Percentiles rank a stretch among this genome's conserved stretches.
Evolutionary conservation across 1,140 invertebrate species (phyloP).

Genomic region (Coenobita brevimanus): DNA sequence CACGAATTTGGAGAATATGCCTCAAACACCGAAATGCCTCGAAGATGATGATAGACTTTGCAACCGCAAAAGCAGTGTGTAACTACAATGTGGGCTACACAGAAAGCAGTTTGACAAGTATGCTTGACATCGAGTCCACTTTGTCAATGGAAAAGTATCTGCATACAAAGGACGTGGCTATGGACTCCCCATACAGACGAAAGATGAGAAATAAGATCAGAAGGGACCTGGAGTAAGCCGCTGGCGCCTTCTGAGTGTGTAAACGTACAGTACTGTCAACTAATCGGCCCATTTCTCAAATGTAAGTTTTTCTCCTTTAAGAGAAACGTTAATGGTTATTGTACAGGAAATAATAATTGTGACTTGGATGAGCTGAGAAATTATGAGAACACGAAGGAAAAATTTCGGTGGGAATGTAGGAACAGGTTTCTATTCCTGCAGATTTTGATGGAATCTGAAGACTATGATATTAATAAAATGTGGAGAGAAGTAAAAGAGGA

Average conservation of each 20-base stretch:
- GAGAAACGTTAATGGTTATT: too few relatives aligned
- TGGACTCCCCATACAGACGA: conserved; percentile 30
- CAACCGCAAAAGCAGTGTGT: conserved; percentile 7
- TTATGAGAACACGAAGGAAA: too few relatives aligned
- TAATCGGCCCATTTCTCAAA: conserved; percentile 32
- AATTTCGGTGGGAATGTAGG: too few relatives aligned
- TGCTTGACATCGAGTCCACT: conserved; percentile 19
- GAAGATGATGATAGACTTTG: conserved; percentile 9
- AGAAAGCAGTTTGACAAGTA: conserved; percentile 46
- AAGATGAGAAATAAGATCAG: conserved; percentile 23
- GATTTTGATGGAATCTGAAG: too few relatives aligned
- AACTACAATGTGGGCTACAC: conserved; percentile 15
- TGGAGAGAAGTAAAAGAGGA: too few relatives aligned
- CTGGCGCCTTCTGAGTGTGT: conserved; percentile 29
- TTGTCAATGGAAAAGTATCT: conserved; percentile 30
- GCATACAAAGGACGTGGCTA: conserved; percentile 10
- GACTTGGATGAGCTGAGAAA: too few relatives aligned
- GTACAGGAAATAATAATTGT: too few relatives aligned
- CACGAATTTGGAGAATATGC: too few relatives aligned
- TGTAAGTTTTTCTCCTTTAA: conserved; percentile 36
- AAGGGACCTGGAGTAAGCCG: conserved; percentile 44
- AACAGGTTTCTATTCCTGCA: too few relatives aligned
- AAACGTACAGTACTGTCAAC: too few relatives aligned
- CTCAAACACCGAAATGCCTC: too few relatives aligned
- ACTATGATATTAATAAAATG: too few relatives aligned